These are phyloP conservation scores for Ia io DNA, from an alignment of 2,113 vertebrate genomes.

Conservation along the genomic window DNA sequence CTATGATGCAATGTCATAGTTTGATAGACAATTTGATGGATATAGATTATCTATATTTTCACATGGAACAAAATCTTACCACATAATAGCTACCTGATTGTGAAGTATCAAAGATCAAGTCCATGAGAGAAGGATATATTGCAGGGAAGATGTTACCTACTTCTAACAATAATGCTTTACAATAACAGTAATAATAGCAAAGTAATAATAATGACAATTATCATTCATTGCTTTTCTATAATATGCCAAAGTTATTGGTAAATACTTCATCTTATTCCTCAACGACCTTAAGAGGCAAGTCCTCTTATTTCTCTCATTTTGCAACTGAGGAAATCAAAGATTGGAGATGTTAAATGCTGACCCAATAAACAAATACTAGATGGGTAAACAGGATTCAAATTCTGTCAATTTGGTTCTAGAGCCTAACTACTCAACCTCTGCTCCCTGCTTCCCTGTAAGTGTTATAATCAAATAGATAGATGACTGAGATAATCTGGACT, in stretches of 20 bases:
- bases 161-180: not conserved
- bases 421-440: not conserved
- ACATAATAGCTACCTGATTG: not conserved
- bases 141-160: not conserved
- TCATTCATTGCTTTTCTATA: not conserved
- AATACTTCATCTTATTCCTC: not conserved
- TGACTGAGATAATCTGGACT: not conserved
- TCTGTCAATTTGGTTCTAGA: not conserved
- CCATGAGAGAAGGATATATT: not conserved
- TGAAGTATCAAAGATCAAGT: not conserved
- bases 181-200: not conserved
- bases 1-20: not conserved
- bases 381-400: not conserved
- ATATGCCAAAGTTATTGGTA: not conserved
- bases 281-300: not conserved
- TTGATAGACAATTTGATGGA: not conserved
- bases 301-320: not conserved
- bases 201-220: not conserved
- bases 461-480: not conserved
- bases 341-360: not conserved
- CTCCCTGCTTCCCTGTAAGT: not conserved
- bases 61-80: not conserved
- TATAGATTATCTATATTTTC: not conserved
- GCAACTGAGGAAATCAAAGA: not conserved
- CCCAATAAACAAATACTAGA: not conserved